Conservation (phyloP, 2,888 invertebrate species). For the Alviniconcha strummeri region DNA sequence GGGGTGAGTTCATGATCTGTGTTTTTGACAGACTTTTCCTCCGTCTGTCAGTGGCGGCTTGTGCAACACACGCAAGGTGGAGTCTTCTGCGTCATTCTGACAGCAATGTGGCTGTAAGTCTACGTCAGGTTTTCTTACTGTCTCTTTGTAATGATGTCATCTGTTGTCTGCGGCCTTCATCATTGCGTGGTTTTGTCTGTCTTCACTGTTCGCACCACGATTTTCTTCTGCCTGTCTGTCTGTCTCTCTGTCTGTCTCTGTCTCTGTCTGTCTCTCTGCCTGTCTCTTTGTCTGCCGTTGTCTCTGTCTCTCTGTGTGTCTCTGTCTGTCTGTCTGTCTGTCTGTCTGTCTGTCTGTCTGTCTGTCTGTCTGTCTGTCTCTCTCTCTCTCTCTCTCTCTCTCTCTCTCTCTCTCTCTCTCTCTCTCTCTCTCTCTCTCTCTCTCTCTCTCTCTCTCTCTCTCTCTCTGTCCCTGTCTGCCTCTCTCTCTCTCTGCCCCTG, state of each 20-base stretch:
- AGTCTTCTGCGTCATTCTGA: too few species aligned
- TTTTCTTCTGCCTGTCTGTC: neutral
- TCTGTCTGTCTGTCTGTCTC: too few species aligned
- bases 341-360: constrained; percentile 14
- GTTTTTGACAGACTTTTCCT: too few species aligned
- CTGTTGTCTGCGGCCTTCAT: too few species aligned
- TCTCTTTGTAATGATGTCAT: too few species aligned
- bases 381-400: neutral
- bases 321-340: neutral
- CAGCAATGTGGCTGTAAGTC: too few species aligned
- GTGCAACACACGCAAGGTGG: too few species aligned
- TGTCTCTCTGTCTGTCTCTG: neutral
- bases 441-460: neutral
- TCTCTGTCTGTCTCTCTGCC: neutral
- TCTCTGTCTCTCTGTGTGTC: neutral
- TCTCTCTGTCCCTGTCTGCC: neutral
- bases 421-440: neutral
- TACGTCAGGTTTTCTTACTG: too few species aligned
- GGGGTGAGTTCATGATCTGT: too few species aligned
- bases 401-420: neutral
- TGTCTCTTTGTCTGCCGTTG: neutral
- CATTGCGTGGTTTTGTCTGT: too few species aligned
- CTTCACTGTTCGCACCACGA: too few species aligned
- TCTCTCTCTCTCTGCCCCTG: neutral
- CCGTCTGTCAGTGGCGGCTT: too few species aligned